phyloP scores from a whole-genome alignment of 2,888 invertebrate genomes.

The Entomobrya multifasciata region DNA sequence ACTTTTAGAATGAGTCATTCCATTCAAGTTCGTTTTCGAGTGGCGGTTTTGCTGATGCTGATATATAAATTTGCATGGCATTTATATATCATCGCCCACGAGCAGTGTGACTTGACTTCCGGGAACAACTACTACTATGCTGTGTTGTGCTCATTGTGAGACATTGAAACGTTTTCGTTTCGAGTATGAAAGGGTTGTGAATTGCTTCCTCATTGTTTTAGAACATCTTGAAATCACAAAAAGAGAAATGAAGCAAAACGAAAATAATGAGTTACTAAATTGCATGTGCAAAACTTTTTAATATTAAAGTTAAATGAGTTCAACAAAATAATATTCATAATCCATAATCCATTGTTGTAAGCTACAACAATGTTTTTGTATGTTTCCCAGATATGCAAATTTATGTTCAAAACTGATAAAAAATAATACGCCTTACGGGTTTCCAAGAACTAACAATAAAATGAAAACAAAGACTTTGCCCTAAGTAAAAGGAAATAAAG shows the following conservation, averaged over 20 bases:
- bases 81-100: background rate
- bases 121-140: background rate
- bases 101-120: background rate
- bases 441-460: background rate
- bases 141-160: background rate
- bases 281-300: background rate
- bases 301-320: background rate
- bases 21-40: background rate
- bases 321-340: background rate
- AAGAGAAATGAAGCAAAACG: too few species aligned
- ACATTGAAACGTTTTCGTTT: background rate
- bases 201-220: slow-evolving; percentile 17
- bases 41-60: background rate
- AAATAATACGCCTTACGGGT: background rate
- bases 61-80: too few species aligned
- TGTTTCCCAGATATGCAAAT: background rate
- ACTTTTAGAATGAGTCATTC: slow-evolving; percentile 5
- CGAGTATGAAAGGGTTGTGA: background rate
- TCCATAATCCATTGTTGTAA: background rate
- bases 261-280: background rate
- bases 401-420: too few species aligned
- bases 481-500: background rate
- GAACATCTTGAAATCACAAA: background rate
- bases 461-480: background rate
- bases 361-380: background rate